phyloP scores from a whole-genome alignment of 2,888 invertebrate species.

The Pilophorus perplexus region DNA sequence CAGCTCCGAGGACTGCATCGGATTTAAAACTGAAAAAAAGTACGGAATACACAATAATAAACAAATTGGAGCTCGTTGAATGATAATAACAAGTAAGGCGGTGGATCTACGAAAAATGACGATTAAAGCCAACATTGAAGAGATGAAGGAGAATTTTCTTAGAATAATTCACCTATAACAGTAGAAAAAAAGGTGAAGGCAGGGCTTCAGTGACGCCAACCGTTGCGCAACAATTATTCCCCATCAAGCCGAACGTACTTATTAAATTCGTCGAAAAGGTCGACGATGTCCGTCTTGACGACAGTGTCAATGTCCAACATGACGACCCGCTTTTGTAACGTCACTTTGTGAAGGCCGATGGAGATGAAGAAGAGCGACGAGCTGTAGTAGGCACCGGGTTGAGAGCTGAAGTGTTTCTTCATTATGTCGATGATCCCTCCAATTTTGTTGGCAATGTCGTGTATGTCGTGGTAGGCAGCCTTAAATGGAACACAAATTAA shows the following conservation, averaged over 20 bases:
- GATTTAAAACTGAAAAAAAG: conserved; percentile 20
- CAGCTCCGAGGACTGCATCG: conserved; percentile 62
- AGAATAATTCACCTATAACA: not conserved
- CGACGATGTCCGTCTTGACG: conserved; percentile 65
- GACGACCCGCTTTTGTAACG: conserved; percentile 63
- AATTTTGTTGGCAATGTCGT: conserved; percentile 59
- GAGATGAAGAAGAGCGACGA: conserved; percentile 77
- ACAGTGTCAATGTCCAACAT: conserved; percentile 76
- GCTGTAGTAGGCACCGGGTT: conserved; percentile 68
- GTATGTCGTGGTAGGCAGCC: conserved; percentile 63
- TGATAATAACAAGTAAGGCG: too few relatives aligned
- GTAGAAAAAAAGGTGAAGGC: too few relatives aligned
- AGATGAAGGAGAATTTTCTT: not conserved
- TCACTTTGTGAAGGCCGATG: conserved; percentile 67
- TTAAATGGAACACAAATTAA: conserved; percentile 51
- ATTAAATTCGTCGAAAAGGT: conserved; percentile 66
- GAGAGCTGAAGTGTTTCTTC: conserved; percentile 64
- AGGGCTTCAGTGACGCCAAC: too few relatives aligned
- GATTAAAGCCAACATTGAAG: too few relatives aligned
- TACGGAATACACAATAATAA: too few relatives aligned
- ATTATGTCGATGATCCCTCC: conserved; percentile 64
- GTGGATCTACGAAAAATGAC: too few relatives aligned
- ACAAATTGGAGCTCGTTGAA: too few relatives aligned
- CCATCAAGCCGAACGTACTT: too few relatives aligned
- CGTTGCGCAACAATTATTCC: too few relatives aligned